These are phyloP conservation scores for Ctenochaetus hawaiiensis DNA, from an alignment of 2,797 vertebrate species.

Conservation along the genomic window DNA sequence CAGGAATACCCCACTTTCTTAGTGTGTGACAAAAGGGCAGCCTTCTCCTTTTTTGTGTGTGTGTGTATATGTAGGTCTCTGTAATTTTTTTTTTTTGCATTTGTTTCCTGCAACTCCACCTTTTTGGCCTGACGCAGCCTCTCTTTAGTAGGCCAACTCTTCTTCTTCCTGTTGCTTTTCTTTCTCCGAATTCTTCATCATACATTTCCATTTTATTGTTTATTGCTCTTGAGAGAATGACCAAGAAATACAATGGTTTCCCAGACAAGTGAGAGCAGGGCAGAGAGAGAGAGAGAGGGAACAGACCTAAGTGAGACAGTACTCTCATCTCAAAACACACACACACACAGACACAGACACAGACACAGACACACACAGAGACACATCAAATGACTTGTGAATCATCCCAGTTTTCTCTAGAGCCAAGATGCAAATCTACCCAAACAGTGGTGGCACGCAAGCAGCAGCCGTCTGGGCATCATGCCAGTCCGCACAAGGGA, in stretches of 20 bases:
- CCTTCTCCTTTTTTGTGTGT: background rate
- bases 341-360: constrained; percentile 26
- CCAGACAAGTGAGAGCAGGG: constrained; percentile 33
- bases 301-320: constrained; percentile 24
- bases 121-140: constrained; percentile 20
- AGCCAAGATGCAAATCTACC: constrained; percentile 82
- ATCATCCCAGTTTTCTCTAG: constrained; percentile 72
- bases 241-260: constrained; percentile 28
- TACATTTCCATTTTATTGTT: constrained; percentile 28
- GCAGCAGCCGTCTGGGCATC: constrained; percentile 72
- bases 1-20: constrained; percentile 17
- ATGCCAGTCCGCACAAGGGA: constrained; percentile 71
- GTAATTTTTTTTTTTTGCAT: background rate
- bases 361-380: constrained; percentile 22
- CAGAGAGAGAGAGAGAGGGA: constrained; percentile 4
- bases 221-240: constrained; percentile 28
- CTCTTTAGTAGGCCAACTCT: constrained; percentile 2
- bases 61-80: background rate
- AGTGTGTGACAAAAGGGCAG: background rate
- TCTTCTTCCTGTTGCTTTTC: background rate
- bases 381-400: constrained; percentile 56
- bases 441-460: constrained; percentile 82
- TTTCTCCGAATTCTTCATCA: background rate
- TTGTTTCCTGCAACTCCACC: constrained; percentile 7
- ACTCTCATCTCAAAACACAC: constrained; percentile 19